Conservation (phyloP, 2,888 invertebrate genomes). For the Meiosimyza platycephala region DNA sequence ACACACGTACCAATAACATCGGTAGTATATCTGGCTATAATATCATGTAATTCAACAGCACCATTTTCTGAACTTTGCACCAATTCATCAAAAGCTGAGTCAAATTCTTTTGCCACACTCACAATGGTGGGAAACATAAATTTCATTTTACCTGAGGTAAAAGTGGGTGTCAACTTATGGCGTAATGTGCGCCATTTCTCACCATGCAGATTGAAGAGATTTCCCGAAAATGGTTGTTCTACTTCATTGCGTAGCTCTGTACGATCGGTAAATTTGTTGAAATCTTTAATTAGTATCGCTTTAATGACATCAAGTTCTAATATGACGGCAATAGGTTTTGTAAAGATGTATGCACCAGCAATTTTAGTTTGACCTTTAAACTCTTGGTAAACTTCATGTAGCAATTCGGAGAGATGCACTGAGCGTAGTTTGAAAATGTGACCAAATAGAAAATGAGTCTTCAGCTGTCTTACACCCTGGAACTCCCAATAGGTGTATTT, state of each 20-base stretch:
- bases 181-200: conserved; percentile 68
- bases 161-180: conserved; percentile 67
- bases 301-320: conserved; percentile 61
- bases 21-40: conserved; percentile 66
- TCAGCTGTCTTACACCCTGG: conserved; percentile 49
- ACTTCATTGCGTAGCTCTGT: conserved; percentile 48
- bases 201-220: conserved; percentile 62
- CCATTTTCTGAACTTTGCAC: conserved; percentile 28
- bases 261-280: conserved; percentile 62
- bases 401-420: conserved; percentile 44
- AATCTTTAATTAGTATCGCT: conserved; percentile 63
- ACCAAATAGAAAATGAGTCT: conserved; percentile 50
- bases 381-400: conserved; percentile 53
- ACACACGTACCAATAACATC: conserved; percentile 69
- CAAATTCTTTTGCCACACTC: conserved; percentile 53
- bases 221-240: conserved; percentile 58
- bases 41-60: conserved; percentile 64
- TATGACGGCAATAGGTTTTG: conserved; percentile 51
- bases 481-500: conserved; percentile 54
- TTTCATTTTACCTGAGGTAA: conserved; percentile 69
- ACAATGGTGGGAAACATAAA: conserved; percentile 65
- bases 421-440: conserved; percentile 49
- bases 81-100: conserved; percentile 39
- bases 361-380: conserved; percentile 51
- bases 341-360: conserved; percentile 56